A percentile compares a stretch with the other conserved stretches of the same genome.
Conservation (phyloP, 2,888 invertebrate genomes). For the Lymantria dispar region DNA sequence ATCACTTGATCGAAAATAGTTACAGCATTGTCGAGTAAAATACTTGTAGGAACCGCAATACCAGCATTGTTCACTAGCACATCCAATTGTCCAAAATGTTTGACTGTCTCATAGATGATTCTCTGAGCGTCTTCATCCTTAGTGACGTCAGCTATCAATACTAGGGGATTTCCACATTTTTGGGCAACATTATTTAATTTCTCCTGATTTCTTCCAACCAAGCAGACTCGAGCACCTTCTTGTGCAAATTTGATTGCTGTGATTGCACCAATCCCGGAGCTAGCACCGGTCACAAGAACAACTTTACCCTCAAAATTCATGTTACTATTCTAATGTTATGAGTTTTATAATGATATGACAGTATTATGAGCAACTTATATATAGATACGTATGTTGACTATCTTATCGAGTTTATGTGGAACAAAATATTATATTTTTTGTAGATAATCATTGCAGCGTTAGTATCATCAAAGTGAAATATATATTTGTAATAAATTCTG, state of each 20-base stretch:
- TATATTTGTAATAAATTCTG: too few relatives aligned
- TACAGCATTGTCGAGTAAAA: background rate
- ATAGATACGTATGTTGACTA: too few relatives aligned
- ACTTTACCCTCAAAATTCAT: conserved; percentile 40
- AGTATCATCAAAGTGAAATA: too few relatives aligned
- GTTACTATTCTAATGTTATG: background rate
- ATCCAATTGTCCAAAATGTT: conserved; percentile 11
- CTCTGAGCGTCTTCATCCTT: conserved; percentile 9
- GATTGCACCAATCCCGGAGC: conserved; percentile 38
- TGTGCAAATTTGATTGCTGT: conserved; percentile 16
- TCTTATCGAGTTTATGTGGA: too few relatives aligned
- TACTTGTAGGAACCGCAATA: background rate
- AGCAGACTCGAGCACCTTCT: conserved; percentile 28
- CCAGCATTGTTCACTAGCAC: conserved; percentile 13
- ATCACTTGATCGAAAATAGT: conserved; percentile 4
- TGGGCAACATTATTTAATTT: conserved; percentile 20
- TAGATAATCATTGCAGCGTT: too few relatives aligned
- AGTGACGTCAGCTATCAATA: conserved; percentile 11
- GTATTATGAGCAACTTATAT: too few relatives aligned
- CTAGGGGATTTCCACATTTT: conserved; percentile 5
- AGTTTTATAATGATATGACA: too few relatives aligned
- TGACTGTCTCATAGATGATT: conserved; percentile 6
- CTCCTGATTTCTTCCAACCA: conserved; percentile 30
- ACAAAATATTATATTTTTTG: too few relatives aligned
- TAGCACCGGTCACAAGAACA: conserved; percentile 38